Evolutionary conservation across 2,888 invertebrate genomes (phyloP).

Genomic region (Torymus aiolomorphi): DNA sequence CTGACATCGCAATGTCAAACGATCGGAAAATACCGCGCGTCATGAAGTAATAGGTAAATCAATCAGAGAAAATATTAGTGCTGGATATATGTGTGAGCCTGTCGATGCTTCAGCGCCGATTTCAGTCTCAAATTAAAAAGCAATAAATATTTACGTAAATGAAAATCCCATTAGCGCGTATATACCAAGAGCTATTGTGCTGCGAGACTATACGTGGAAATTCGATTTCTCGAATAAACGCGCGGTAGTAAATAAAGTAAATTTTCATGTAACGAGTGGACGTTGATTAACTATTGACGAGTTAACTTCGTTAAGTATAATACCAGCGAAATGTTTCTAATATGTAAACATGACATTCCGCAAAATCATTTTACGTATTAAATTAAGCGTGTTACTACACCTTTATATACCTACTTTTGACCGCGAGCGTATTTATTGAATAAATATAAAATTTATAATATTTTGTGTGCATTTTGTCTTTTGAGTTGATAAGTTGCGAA

Average conservation of each 20-base stretch:
- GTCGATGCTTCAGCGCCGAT: conserved; percentile 2
- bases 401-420: neutral
- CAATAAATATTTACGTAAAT: conserved; percentile 7
- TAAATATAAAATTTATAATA: conserved; percentile 30
- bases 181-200: neutral
- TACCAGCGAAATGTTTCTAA: no score
- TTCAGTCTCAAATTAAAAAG: conserved; percentile 24
- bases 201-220: conserved; percentile 1
- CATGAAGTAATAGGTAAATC: conserved; percentile 15
- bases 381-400: neutral
- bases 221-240: neutral
- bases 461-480: neutral
- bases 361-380: neutral
- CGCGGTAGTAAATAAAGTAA: neutral
- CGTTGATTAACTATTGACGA: neutral
- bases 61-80: conserved; percentile 13
- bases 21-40: conserved; percentile 18
- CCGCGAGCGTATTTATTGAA: neutral
- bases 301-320: no score
- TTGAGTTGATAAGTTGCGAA: no score
- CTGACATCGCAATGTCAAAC: conserved; percentile 13
- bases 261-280: conserved; percentile 1
- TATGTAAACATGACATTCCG: no score
- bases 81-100: neutral
- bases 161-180: neutral